Evolutionary conservation across 2,113 vertebrate species (phyloP), one percentile per base, ranked within the genome.

Genomic region (Marmota flaviventris): DNA sequence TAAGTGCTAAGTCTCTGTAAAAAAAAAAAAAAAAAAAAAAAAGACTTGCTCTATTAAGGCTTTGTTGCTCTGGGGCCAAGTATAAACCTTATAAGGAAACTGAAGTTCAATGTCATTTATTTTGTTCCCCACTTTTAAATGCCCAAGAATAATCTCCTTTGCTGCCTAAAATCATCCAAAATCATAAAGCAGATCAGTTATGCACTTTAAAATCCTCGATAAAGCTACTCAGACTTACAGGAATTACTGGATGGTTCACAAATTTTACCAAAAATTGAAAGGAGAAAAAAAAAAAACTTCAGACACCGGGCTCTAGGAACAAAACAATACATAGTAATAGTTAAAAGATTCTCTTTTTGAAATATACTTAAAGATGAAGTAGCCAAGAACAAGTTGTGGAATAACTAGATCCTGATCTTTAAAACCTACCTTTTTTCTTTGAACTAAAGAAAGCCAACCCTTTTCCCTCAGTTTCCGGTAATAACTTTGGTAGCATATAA

Each of bases 1-100:
- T 96, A 98, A 98, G 70, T 89, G 84, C 89, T 93, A 89, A 1
- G 85, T 97, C 97, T 98, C 97, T 97, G 91, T 3, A 37, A 39
- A 39, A 37, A 37, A 37, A 37, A 37, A 37, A 37, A 37, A 37
- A 37, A 37, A 37, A 37, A 37, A 53, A 53, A 97, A 96, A 98
- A 98, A 98, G 95, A 98, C 97, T 98, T 98, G 98, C 76, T 98
- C 97, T 98, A 92, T 97, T 98, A 98, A 98, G 98, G 94, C 93
- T 97, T 97, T 92, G 96, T 22, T 97, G 96, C 95, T 98, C 95
- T 98, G 96, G 95, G 95, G 98, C 98, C 98, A 99, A 98, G 34
- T 56, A 98, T 94, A 97, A 97, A 58, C 98, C 98, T 97, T 98
- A 98, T 97, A 98, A 98, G 98, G 98, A 98, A 98, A 97, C 42